Base-by-base conservation (phyloP, 2,113 vertebrate genomes). In the Syrmaticus mikado region DNA sequence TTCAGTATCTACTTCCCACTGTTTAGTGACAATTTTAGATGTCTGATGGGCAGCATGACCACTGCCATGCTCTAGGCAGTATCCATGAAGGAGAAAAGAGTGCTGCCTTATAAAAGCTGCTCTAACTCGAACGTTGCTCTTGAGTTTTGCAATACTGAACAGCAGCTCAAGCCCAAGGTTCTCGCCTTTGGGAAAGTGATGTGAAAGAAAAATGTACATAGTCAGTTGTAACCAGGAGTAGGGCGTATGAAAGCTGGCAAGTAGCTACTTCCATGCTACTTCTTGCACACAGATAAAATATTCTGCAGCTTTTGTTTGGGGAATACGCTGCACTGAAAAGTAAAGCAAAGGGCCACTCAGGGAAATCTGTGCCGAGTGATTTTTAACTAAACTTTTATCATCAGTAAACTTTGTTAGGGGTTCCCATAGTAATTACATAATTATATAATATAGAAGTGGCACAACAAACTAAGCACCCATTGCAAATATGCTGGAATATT, bases 71-170 rank as follows among this genome's bases (percentile, higher is more conserved):
- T 71, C 78, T 82, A 82, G 82, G 52, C 60, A 45, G 64, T 87
- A 75, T 40, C 17, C 74, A 89, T 72, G 65, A 77, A 62, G 64
- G 83, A 53, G 61, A 73, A 93, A 87, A 84, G 48, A 55, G 28
- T 85, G 25, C 75, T 71, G 77, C 14, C 7, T 82, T 68, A 15
- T 32, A n/a, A 78, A 81, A 82, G 8, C 16, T 50, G 14, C 6
- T 73, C 22, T 27, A 32, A 82, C 8, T 82, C 65, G 34, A 78
- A 68, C 16, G 3, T 6, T 2, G 52, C 52, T 87, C 67, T 66
- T 58, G 78, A 65, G 78, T 66, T 85, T 74, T 91, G 62, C 66
- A 68, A 52, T 72, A 85, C 36, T 62, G 50, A 87, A 48, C 58
- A 8, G 21, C 28, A 82, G 20, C n/a, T 65, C 58, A 79, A 0